Percentiles rank a stretch among this genome's conserved stretches.
Evolutionary conservation across 2,113 vertebrate species (phyloP).

Genomic region (Anoura caudifer): DNA sequence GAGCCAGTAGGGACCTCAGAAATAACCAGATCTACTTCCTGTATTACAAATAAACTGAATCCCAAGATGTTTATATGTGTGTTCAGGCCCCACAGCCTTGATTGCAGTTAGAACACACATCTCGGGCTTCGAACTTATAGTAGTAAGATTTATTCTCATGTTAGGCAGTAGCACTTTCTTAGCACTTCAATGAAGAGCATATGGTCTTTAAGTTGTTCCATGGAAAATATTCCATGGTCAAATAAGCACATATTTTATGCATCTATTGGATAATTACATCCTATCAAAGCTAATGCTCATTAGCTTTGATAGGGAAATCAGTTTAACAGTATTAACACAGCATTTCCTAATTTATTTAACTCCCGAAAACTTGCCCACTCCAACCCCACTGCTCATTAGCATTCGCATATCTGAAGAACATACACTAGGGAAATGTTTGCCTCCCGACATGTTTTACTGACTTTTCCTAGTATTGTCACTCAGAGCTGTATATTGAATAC

Average conservation of each 20-base stretch:
- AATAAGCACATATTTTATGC: not conserved
- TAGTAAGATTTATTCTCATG: not conserved
- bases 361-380: not conserved
- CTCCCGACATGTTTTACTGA: not conserved
- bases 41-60: not conserved
- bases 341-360: conserved; percentile 2
- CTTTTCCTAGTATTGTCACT: not conserved
- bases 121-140: not conserved
- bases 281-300: too few relatives aligned
- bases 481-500: not conserved
- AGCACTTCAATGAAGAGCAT: not conserved
- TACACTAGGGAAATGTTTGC: not conserved
- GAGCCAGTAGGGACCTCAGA: not conserved
- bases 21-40: not conserved
- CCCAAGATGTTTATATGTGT: not conserved
- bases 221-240: not conserved
- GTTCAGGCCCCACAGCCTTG: not conserved
- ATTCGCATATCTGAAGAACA: not conserved
- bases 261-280: not conserved
- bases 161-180: not conserved
- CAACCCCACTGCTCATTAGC: not conserved
- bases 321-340: not conserved
- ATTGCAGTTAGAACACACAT: not conserved
- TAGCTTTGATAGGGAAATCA: not conserved
- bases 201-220: not conserved